Percentiles rank a stretch among this genome's conserved stretches.
phyloP scores from a whole-genome alignment of 2,113 vertebrate genomes.

The Pachyramphus minor region DNA sequence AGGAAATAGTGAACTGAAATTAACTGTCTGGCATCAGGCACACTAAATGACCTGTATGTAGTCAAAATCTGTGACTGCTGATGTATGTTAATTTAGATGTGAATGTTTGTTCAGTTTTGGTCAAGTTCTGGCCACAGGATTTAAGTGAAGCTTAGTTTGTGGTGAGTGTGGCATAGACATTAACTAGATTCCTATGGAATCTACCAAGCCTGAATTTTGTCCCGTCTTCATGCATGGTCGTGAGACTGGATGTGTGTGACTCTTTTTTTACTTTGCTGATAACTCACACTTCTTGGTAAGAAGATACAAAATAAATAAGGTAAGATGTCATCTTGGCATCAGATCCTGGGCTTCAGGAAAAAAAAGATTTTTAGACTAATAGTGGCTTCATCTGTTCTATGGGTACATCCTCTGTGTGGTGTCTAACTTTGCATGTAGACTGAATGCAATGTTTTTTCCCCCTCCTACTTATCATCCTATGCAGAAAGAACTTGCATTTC shows the following conservation, averaged over 20 bases:
- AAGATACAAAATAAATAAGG: not conserved
- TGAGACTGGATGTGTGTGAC: not conserved
- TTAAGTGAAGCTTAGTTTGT: not conserved
- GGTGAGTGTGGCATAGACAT: not conserved
- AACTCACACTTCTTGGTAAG: not conserved
- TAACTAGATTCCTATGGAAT: not conserved
- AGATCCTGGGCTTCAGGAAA: not conserved
- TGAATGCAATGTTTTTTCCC: not conserved
- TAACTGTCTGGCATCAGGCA: not conserved
- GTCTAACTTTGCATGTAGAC: not conserved
- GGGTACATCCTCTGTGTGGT: not conserved
- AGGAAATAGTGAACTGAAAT: not conserved
- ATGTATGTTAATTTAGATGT: not conserved
- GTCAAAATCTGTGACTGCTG: not conserved
- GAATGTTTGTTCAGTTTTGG: not conserved
- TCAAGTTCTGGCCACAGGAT: not conserved
- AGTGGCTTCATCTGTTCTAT: not conserved
- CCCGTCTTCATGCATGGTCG: rapidly evolving
- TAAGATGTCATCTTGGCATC: not conserved
- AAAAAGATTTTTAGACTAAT: not conserved
- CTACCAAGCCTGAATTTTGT: not conserved
- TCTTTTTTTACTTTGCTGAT: not conserved
- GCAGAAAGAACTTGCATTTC: not conserved
- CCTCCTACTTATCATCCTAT: not conserved
- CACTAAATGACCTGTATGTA: not conserved